Conservation (phyloP, 2,797 vertebrate species). For the Orestias chungarensis region DNA sequence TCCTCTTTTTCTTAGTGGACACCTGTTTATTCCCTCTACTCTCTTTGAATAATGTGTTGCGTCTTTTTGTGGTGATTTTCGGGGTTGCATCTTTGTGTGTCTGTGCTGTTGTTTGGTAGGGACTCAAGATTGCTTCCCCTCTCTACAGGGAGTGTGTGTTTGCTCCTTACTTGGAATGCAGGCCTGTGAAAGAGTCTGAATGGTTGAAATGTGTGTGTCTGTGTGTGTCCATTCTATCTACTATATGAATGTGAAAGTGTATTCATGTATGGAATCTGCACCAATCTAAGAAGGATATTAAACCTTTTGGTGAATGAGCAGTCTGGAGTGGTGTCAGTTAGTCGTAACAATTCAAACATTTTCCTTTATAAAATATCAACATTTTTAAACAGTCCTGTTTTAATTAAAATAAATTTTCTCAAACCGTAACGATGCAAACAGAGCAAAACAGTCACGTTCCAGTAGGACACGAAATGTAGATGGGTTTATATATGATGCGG, state of each 20-base stretch:
- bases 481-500: background rate
- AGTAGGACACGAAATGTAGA: too few species aligned
- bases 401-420: background rate
- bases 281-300: conserved; percentile 57
- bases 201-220: conserved; percentile 59
- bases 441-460: too few species aligned
- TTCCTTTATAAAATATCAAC: conserved; percentile 19
- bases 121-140: conserved; percentile 69
- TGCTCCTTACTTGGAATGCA: conserved; percentile 70
- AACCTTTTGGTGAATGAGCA: conserved; percentile 41
- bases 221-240: conserved; percentile 25
- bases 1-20: background rate
- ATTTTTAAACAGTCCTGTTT: background rate
- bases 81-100: conserved; percentile 25
- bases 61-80: conserved; percentile 30
- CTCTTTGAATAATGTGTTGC: conserved; percentile 42
- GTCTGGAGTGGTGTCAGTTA: conserved; percentile 16
- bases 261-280: conserved; percentile 42
- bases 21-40: conserved; percentile 27
- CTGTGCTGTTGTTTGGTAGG: conserved; percentile 56
- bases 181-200: conserved; percentile 68
- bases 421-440: too few species aligned
- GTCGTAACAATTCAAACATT: conserved; percentile 9
- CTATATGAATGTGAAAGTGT: conserved; percentile 52
- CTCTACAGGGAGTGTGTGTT: conserved; percentile 70